Conservation (phyloP, 2,888 invertebrate genomes). For the Agrochola lychnidis region DNA sequence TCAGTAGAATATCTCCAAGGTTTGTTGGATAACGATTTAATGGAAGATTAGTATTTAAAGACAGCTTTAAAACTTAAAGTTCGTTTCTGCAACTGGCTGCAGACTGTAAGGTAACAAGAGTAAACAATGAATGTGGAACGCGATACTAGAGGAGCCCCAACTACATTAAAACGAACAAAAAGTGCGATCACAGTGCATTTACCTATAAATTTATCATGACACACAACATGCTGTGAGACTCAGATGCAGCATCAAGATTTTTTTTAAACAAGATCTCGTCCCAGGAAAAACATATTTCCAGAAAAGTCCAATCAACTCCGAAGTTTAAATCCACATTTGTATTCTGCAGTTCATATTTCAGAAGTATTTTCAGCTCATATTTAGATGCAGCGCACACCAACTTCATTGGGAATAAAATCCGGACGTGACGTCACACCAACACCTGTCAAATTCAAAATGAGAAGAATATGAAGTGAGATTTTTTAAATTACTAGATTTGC, state of each 20-base stretch:
- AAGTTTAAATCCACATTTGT: slow-evolving; percentile 62
- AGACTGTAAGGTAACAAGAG: no score
- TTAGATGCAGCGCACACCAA: slow-evolving; percentile 59
- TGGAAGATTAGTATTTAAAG: no score
- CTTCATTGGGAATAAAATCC: slow-evolving; percentile 69
- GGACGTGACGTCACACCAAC: slow-evolving; percentile 67
- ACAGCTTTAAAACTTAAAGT: no score
- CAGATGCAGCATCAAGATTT: background rate
- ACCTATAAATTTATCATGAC: background rate
- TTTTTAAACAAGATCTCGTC: background rate
- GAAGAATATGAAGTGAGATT: slow-evolving; percentile 24
- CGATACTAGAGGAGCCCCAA: no score
- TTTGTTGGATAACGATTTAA: no score
- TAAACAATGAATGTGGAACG: no score
- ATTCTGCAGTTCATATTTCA: slow-evolving; percentile 70
- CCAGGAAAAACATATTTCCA: slow-evolving; percentile 5
- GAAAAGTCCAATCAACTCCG: slow-evolving; percentile 29
- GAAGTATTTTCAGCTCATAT: slow-evolving; percentile 61
- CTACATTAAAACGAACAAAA: background rate
- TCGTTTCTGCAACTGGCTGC: no score
- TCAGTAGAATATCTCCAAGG: no score
- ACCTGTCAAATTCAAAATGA: slow-evolving; percentile 57
- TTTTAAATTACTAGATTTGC: slow-evolving; percentile 15
- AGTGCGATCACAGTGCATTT: background rate
- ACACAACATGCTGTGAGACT: background rate